Percentiles rank a stretch among this genome's conserved stretches.
Evolutionary conservation across 1,140 invertebrate species (phyloP).

Genomic region (Araneus ventricosus): DNA sequence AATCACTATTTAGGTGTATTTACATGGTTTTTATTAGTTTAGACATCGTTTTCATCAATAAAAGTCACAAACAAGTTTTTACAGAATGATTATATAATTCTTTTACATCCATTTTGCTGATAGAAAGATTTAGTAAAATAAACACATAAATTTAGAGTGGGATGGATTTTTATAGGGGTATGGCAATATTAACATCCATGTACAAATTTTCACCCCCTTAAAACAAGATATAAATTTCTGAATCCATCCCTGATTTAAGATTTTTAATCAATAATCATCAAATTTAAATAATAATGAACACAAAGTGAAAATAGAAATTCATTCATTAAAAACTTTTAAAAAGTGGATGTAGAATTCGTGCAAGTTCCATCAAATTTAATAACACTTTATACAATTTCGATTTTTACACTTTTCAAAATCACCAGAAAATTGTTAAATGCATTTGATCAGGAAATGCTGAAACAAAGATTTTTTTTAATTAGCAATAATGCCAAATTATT

Average conservation of each 20-base stretch:
- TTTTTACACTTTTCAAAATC: background rate
- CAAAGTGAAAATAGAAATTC: background rate
- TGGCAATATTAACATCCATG: background rate
- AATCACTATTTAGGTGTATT: background rate
- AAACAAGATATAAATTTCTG: background rate
- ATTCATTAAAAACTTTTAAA: background rate
- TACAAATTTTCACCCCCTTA: background rate
- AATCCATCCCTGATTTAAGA: background rate
- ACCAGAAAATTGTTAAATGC: too few species aligned
- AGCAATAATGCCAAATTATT: background rate
- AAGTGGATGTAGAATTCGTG: background rate
- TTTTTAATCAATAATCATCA: background rate
- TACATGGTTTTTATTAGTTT: conserved; percentile 16
- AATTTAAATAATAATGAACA: background rate
- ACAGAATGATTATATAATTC: background rate
- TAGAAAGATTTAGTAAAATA: background rate
- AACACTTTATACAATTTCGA: background rate
- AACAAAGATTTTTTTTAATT: background rate
- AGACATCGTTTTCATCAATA: background rate
- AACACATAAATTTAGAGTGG: background rate
- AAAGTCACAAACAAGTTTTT: background rate
- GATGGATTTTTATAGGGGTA: background rate
- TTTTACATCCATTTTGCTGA: background rate
- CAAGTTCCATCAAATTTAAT: background rate
- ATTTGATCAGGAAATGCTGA: background rate